Percentiles rank a stretch among this genome's conserved stretches.
These are phyloP conservation scores for Oostethus manadensis DNA, from an alignment of 2,113 vertebrate genomes.

Conservation along the genomic window DNA sequence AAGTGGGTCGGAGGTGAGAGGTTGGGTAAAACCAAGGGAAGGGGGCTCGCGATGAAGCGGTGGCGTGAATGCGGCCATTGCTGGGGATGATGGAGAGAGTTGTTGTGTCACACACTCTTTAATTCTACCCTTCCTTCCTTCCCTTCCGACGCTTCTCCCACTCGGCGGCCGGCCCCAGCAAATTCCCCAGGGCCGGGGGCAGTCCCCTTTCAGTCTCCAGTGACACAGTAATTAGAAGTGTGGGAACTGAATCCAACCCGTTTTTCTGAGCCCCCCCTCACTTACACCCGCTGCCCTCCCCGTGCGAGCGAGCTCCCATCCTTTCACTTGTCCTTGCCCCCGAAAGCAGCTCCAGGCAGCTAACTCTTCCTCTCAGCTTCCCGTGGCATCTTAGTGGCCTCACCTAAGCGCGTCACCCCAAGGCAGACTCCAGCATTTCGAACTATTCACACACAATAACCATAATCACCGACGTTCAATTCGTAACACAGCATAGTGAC, in stretches of 20 bases:
- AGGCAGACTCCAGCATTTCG: not conserved
- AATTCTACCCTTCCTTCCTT: constrained; percentile 41
- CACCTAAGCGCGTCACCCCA: constrained; percentile 16
- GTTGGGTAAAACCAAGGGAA: constrained; percentile 20
- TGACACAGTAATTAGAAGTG: constrained; percentile 82
- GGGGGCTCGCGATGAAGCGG: constrained; percentile 32
- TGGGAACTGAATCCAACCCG: constrained; percentile 78
- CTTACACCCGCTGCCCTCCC: constrained; percentile 48
- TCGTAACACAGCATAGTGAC: no score
- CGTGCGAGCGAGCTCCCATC: constrained; percentile 30
- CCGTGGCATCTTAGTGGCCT: constrained; percentile 42
- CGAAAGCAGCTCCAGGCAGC: constrained; percentile 35
- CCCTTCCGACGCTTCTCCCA: constrained; percentile 32
- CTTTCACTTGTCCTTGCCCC: constrained; percentile 52
- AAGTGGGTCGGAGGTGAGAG: constrained; percentile 56
- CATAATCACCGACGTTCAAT: no score
- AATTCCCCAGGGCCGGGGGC: constrained; percentile 67
- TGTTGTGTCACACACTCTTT: constrained; percentile 64
- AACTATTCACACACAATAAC: no score
- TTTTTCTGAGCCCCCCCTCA: constrained; percentile 66
- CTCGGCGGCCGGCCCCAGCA: constrained; percentile 50
- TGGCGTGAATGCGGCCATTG: constrained; percentile 60
- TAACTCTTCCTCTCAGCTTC: constrained; percentile 35
- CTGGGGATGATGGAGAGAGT: constrained; percentile 65
- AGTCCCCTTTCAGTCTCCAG: constrained; percentile 76